These are phyloP conservation scores for Brachypodius melanocephalos DNA, from an alignment of 2,113 vertebrate genomes.

Conservation along the genomic window DNA sequence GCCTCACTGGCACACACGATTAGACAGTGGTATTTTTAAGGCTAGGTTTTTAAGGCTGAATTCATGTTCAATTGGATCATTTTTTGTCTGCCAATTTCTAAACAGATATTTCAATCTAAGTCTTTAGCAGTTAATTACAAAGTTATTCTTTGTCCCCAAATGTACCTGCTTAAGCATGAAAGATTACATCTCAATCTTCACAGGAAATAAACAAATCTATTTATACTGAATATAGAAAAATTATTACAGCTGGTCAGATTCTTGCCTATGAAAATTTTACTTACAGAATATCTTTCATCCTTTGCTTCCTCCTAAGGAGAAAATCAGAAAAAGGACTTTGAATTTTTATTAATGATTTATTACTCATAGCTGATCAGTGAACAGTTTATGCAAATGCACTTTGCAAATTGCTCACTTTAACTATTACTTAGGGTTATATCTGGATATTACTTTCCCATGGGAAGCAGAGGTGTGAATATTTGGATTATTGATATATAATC, in stretches of 20 bases:
- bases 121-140: neutral
- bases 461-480: conserved; percentile 18
- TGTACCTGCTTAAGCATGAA: neutral
- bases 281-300: neutral
- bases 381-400: conserved; percentile 36
- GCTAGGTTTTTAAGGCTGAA: neutral
- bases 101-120: neutral
- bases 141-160: neutral
- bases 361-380: conserved; percentile 24
- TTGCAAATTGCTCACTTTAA: conserved; percentile 25
- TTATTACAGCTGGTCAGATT: conserved; percentile 2
- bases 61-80: neutral
- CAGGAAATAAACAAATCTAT: conserved; percentile 3
- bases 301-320: conserved; percentile 3
- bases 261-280: neutral
- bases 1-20: neutral
- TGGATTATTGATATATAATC: conserved; percentile 24
- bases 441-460: neutral
- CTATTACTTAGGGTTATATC: neutral
- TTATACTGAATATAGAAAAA: neutral
- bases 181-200: neutral
- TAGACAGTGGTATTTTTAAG: neutral
- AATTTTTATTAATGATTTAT: conserved; percentile 50
- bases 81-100: neutral
- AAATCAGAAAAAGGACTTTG: conserved; percentile 26